Evolutionary conservation across 2,113 vertebrate species (phyloP), one percentile per base, ranked within the genome.

Genomic region (Platichthys flesus): DNA sequence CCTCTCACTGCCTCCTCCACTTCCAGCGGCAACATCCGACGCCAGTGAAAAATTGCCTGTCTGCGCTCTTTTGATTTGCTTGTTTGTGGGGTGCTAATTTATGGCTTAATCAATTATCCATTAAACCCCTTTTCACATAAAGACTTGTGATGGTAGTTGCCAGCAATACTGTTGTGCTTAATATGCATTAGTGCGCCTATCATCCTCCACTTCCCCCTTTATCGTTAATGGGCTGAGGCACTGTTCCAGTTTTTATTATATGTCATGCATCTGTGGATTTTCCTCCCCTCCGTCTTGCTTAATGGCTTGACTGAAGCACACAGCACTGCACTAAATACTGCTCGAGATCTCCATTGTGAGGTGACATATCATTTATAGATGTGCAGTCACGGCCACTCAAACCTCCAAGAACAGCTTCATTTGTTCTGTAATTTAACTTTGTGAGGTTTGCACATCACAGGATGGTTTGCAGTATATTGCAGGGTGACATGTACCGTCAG

Each of bases 21-120:
- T 73, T 71, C 70, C 74, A 81, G 15, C 52, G 67, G 35, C 6
- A 16, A 72, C 58, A 82, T 73, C 82, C 49, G 2, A 24, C 13
- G n/a, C 58, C 35, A 61, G 54, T 82, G 70, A 85, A 71, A 78
- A 88, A 89, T 85, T 78, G 83, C 74, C 67, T 78, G 57, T 86
- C 85, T 71, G 59, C 59, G 59, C 78, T 79, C 79, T 83, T 94
- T 88, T 89, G 88, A 90, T 93, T 92, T 86, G 88, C 84, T 89
- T 92, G 77, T 93, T 93, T 91, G 85, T 83, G 74, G 75, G 66
- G 81, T 79, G 87, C 71, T 90, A 85, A 93, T 93, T 90, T 89
- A 91, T 88, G 76, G 82, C 81, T 88, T 88, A 92, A 93, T 92
- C 90, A 93, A 92, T 92, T 92, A 91, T 89, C 89, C 83, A 92